Percentiles rank a stretch among this genome's conserved stretches.
Evolutionary conservation across 2,888 invertebrate species (phyloP).

Genomic region (Morpho helenor): DNA sequence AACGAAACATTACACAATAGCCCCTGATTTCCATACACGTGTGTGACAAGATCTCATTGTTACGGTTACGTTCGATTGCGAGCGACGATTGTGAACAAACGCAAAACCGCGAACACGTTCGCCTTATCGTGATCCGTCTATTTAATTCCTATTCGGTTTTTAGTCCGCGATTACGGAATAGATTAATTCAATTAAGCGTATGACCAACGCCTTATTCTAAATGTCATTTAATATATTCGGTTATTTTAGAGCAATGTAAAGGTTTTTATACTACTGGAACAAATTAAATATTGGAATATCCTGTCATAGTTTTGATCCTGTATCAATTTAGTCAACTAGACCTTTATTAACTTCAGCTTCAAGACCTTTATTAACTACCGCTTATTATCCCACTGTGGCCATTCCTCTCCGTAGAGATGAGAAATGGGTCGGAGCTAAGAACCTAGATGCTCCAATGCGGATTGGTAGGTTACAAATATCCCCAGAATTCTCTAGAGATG

Average conservation of each 20-base stretch:
- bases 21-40: constrained; percentile 46
- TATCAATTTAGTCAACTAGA: too few species aligned
- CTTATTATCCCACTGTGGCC: too few species aligned
- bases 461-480: too few species aligned
- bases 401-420: too few species aligned
- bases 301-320: too few species aligned
- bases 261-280: too few species aligned
- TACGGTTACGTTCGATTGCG: constrained; percentile 42
- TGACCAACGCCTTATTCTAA: constrained; percentile 20
- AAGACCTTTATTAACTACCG: too few species aligned
- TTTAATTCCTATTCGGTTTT: constrained; percentile 35
- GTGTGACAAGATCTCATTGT: constrained; percentile 74
- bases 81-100: constrained; percentile 44
- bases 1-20: constrained; percentile 35
- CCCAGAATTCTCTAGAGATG: too few species aligned
- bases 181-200: constrained; percentile 24
- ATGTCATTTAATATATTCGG: constrained; percentile 7
- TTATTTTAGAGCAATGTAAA: neutral
- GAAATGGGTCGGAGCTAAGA: too few species aligned
- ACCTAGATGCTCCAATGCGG: too few species aligned
- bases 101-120: constrained; percentile 45
- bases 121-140: constrained; percentile 35
- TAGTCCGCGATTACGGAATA: constrained; percentile 27
- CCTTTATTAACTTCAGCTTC: too few species aligned
- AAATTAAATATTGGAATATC: too few species aligned